These are phyloP conservation scores for Platypus cylindrus DNA, from an alignment of 2,888 invertebrate species.

Conservation along the genomic window DNA sequence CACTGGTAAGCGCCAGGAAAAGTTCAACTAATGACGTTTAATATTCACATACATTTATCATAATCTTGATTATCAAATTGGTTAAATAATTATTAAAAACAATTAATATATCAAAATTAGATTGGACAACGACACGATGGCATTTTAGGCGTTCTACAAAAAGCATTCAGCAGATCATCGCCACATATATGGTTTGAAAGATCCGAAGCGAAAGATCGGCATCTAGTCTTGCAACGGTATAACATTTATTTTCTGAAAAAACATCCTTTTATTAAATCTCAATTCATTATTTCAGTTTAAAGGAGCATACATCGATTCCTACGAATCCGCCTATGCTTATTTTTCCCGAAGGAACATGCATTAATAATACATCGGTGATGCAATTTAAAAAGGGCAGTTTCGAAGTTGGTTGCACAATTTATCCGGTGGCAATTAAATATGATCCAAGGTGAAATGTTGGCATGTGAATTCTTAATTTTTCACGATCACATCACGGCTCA, in stretches of 20 bases:
- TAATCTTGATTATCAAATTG: too few relatives aligned
- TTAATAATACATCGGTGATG: slow-evolving; percentile 99
- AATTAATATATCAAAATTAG: slow-evolving; percentile 36
- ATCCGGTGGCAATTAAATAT: slow-evolving; percentile 99
- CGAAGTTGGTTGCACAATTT: slow-evolving; percentile 91
- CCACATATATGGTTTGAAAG: slow-evolving; percentile 99
- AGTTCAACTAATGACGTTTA: too few relatives aligned
- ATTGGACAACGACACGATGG: slow-evolving; percentile 94
- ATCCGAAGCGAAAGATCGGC: slow-evolving; percentile 86
- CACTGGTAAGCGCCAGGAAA: slow-evolving; percentile 54
- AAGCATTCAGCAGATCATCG: slow-evolving; percentile 85
- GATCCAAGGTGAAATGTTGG: slow-evolving; percentile 61
- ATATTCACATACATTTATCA: too few relatives aligned
- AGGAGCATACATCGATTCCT: slow-evolving; percentile 83
- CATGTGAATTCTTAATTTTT: too few relatives aligned
- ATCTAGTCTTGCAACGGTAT: slow-evolving; percentile 74
- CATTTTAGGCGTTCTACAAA: slow-evolving; percentile 83
- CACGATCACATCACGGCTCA: too few relatives aligned
- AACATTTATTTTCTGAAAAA: neutral
- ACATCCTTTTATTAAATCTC: neutral
- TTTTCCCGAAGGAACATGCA: slow-evolving; percentile 99
- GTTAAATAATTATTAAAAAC: neutral
- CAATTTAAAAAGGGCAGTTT: slow-evolving; percentile 99
- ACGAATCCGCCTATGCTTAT: slow-evolving; percentile 94
- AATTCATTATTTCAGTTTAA: slow-evolving; percentile 54